phyloP scores from a whole-genome alignment of 1,140 invertebrate genomes.

The Bilobella aurantiaca region DNA sequence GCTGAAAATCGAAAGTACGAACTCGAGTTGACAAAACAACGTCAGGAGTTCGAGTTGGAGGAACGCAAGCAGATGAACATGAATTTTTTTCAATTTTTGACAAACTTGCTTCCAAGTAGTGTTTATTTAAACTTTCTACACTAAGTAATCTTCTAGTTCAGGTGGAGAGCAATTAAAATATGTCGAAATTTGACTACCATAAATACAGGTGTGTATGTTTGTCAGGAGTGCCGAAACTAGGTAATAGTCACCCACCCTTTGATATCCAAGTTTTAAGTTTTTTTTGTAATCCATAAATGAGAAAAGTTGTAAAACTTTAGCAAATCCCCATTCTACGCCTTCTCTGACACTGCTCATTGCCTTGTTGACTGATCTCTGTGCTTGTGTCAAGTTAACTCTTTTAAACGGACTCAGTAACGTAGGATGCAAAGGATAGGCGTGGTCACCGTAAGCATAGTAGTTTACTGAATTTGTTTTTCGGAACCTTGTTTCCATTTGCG shows the following conservation, averaged over 20 bases:
- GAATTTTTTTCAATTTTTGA: not conserved
- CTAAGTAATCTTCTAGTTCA: not conserved
- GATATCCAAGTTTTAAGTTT: conserved; percentile 6
- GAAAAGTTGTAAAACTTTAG: not conserved
- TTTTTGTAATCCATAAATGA: conserved; percentile 6
- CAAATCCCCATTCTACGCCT: conserved; percentile 8
- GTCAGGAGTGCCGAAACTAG: not conserved
- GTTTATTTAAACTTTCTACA: not conserved
- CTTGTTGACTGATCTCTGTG: not conserved
- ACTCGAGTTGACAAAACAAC: not conserved
- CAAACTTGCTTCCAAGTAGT: not conserved
- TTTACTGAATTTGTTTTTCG: not conserved
- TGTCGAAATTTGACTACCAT: not conserved
- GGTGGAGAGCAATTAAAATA: conserved; percentile 4
- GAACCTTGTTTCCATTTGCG: not conserved
- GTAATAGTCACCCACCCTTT: not conserved
- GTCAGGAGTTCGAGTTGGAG: not conserved
- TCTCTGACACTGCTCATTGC: conserved; percentile 8
- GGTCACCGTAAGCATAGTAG: not conserved
- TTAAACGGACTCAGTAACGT: not conserved
- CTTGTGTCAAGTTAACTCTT: not conserved
- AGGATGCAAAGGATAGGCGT: not conserved
- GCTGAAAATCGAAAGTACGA: conserved; percentile 2
- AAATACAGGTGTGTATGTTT: conserved; percentile 5
- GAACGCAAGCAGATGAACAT: not conserved